Conservation (phyloP, 2,888 invertebrate species). For the Hirudinaria manillensis region DNA sequence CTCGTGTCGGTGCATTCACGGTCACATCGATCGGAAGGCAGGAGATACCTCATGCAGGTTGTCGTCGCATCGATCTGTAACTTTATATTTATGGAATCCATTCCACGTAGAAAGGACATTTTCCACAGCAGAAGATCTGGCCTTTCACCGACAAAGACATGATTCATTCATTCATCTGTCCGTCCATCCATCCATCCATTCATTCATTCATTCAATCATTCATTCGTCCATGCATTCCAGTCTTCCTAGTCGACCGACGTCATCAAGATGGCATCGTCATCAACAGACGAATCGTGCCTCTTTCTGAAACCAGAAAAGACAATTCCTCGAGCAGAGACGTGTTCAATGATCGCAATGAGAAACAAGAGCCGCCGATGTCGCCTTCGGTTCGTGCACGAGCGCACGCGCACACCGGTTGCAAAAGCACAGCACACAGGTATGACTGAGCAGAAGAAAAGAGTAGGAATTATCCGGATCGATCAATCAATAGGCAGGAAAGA, state of each 20-base stretch:
- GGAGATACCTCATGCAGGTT: constrained; percentile 11
- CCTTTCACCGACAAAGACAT: neutral
- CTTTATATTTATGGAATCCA: constrained; percentile 18
- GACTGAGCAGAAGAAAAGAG: constrained; percentile 16
- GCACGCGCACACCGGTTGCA: constrained; percentile 1
- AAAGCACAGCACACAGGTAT: constrained; percentile 16
- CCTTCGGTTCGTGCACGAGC: neutral
- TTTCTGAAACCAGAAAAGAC: too few relatives aligned
- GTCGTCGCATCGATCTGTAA: constrained; percentile 5
- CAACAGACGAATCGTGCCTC: too few relatives aligned
- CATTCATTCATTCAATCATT: neutral
- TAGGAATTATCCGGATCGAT: constrained; percentile 26
- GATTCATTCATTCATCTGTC: neutral
- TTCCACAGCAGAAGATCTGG: neutral
- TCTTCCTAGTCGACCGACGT: too few relatives aligned
- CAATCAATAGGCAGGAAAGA: constrained; percentile 22
- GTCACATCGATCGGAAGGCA: constrained; percentile 13
- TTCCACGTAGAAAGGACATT: neutral
- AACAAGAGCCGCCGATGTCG: too few relatives aligned
- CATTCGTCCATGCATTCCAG: neutral
- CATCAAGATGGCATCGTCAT: too few relatives aligned
- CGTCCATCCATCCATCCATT: neutral
- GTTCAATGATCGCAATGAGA: too few relatives aligned
- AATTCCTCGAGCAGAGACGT: too few relatives aligned
- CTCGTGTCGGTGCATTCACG: neutral